Evolutionary conservation across 2,888 invertebrate species (phyloP).

Genomic region (Nipponacmea schrenckii): DNA sequence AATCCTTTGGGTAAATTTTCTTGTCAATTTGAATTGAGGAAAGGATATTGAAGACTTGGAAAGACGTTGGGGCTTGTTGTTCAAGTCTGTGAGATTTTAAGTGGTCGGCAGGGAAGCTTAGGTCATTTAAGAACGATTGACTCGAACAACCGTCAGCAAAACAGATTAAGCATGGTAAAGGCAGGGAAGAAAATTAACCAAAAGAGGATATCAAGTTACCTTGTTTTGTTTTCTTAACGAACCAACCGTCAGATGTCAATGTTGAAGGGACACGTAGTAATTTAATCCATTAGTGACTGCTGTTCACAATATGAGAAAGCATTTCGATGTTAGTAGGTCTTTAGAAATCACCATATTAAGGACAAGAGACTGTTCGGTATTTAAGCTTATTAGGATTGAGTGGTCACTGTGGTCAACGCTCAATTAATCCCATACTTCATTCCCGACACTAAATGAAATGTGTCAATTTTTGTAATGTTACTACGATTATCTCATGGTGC

Average conservation of each 20-base stretch:
- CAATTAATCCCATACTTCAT: too few relatives aligned
- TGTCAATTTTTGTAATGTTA: too few relatives aligned
- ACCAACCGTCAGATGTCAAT: slow-evolving; percentile 5
- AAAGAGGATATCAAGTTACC: slow-evolving; percentile 2
- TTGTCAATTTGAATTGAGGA: neutral
- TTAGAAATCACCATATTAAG: too few relatives aligned
- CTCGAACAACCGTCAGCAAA: neutral
- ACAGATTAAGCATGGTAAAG: slow-evolving; percentile 6
- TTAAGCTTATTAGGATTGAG: too few relatives aligned
- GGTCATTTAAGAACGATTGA: neutral
- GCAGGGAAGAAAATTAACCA: neutral
- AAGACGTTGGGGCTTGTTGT: neutral
- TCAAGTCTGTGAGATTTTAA: neutral
- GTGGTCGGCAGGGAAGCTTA: neutral
- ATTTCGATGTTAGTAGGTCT: neutral
- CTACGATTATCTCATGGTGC: too few relatives aligned
- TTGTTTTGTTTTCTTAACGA: slow-evolving; percentile 9
- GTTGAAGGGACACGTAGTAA: slow-evolving; percentile 3
- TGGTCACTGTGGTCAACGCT: too few relatives aligned
- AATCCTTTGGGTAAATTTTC: neutral
- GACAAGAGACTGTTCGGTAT: too few relatives aligned
- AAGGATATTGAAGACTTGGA: neutral
- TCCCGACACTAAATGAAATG: too few relatives aligned
- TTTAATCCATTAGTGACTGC: slow-evolving; percentile 7
- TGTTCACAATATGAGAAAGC: slow-evolving; percentile 9